These are phyloP conservation scores for Bufo bufo DNA, from an alignment of 2,113 vertebrate species.

Conservation along the genomic window DNA sequence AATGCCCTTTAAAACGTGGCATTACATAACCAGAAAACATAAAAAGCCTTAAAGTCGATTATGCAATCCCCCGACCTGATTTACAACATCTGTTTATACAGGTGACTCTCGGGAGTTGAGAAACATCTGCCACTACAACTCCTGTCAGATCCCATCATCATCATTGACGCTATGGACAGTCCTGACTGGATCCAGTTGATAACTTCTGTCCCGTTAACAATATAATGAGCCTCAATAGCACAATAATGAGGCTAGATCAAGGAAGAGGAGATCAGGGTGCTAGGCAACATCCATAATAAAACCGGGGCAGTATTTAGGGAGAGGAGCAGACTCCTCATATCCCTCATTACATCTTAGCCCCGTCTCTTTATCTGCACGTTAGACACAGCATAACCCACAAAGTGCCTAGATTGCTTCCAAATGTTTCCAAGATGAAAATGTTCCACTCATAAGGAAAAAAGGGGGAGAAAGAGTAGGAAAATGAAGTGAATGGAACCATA, in stretches of 20 bases:
- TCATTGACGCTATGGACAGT: neutral
- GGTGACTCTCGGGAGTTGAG: neutral
- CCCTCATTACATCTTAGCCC: slow-evolving; percentile 6
- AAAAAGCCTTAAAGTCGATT: neutral
- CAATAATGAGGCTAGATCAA: neutral
- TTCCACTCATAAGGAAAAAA: slow-evolving; percentile 11
- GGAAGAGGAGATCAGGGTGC: neutral
- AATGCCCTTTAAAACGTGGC: neutral
- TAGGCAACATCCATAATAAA: neutral
- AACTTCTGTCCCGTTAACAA: slow-evolving; percentile 16
- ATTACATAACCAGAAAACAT: slow-evolving; percentile 6
- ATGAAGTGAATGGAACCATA: neutral
- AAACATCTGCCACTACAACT: neutral
- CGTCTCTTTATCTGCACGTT: slow-evolving; percentile 11
- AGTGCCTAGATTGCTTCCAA: slow-evolving; percentile 27
- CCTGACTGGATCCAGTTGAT: neutral
- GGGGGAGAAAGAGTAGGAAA: neutral
- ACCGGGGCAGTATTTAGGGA: neutral
- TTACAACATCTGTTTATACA: slow-evolving; percentile 19
- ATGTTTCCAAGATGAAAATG: slow-evolving; percentile 35
- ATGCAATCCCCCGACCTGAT: neutral
- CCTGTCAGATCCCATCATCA: neutral
- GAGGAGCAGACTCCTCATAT: too few relatives aligned
- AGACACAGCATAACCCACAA: neutral
- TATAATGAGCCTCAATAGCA: slow-evolving; percentile 7